These are phyloP conservation scores for Mirza zaza DNA, from an alignment of 2,113 vertebrate genomes.

Conservation along the genomic window DNA sequence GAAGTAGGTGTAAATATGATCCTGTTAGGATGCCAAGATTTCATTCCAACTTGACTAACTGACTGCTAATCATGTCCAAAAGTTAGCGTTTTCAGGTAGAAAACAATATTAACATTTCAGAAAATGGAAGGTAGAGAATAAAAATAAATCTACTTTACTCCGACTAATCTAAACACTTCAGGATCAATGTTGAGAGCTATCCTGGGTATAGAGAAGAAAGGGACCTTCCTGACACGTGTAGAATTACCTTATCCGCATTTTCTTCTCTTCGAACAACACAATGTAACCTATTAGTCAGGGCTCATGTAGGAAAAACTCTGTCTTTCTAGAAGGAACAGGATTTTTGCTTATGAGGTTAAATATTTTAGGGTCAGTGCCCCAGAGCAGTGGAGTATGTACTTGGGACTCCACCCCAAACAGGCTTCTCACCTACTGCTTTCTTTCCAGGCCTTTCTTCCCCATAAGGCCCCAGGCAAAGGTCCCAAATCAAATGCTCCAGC, in stretches of 20 bases:
- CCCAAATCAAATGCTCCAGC: not conserved
- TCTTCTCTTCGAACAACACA: constrained; percentile 10
- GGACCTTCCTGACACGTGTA: not conserved
- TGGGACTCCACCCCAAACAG: not conserved
- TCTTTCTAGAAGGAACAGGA: not conserved
- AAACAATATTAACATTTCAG: constrained; percentile 30
- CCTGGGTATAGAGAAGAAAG: not conserved
- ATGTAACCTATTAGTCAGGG: not conserved
- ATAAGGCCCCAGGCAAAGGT: fast-evolving
- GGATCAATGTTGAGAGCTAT: not conserved
- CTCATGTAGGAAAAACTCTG: not conserved
- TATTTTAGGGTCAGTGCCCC: not conserved
- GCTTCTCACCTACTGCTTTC: not conserved
- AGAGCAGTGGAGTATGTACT: not conserved
- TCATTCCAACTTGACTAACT: constrained; percentile 49
- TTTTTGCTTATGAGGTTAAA: not conserved
- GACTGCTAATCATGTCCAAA: not conserved
- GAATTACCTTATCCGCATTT: not conserved
- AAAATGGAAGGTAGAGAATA: not conserved
- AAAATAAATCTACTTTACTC: not conserved
- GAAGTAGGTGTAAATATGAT: constrained; percentile 67
- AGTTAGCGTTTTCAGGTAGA: not conserved
- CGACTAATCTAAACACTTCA: not conserved
- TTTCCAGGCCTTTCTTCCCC: not conserved
- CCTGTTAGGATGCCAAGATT: constrained; percentile 22